These are phyloP conservation scores for Cheilosia scutellata DNA, from an alignment of 2,888 invertebrate species.

Conservation along the genomic window DNA sequence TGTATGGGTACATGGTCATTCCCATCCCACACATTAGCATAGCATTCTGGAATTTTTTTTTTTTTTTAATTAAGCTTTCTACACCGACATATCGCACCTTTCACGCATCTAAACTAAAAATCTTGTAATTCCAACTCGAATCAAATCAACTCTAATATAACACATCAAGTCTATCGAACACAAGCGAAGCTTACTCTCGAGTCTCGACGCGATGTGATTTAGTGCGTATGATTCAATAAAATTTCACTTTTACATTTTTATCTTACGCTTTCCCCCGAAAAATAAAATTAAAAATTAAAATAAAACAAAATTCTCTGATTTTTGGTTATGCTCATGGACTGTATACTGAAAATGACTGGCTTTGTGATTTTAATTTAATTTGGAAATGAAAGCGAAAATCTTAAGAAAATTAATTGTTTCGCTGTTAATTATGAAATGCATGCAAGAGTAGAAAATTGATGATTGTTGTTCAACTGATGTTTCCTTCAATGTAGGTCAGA, in stretches of 20 bases:
- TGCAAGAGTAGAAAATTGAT: slow-evolving; percentile 24
- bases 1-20: slow-evolving; percentile 24
- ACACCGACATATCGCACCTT: slow-evolving; percentile 37
- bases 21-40: background rate
- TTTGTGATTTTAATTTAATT: slow-evolving; percentile 18
- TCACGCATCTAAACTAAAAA: slow-evolving; percentile 11
- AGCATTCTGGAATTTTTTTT: slow-evolving; percentile 50
- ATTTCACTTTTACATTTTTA: slow-evolving; percentile 63
- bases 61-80: slow-evolving; percentile 51
- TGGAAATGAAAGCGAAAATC: background rate
- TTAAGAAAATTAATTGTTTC: background rate
- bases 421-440: slow-evolving; percentile 6
- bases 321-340: slow-evolving; percentile 4
- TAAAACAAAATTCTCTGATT: background rate
- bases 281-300: background rate
- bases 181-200: background rate
- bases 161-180: slow-evolving; percentile 7
- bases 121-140: slow-evolving; percentile 60
- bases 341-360: background rate
- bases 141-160: slow-evolving; percentile 40
- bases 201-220: slow-evolving; percentile 42
- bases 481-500: too few species aligned
- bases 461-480: slow-evolving; percentile 27
- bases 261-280: slow-evolving; percentile 51
- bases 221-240: slow-evolving; percentile 69